These are phyloP conservation scores for Physocephala rufipes DNA, from an alignment of 2,888 invertebrate species.

Conservation along the genomic window DNA sequence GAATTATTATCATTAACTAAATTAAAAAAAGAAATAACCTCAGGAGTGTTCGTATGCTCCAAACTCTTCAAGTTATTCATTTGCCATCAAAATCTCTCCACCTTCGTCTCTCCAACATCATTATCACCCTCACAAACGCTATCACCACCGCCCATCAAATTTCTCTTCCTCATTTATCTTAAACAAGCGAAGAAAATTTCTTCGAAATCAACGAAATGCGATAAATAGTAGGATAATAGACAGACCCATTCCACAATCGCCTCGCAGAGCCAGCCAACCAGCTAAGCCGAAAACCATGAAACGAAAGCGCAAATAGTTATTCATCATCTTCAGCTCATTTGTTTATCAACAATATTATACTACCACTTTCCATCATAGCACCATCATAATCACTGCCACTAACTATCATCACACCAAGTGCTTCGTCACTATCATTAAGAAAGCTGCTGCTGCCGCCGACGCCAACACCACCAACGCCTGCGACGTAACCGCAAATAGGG, in stretches of 20 bases:
- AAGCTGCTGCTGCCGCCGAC: neutral
- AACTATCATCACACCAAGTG: slow-evolving; percentile 35
- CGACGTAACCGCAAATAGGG: neutral
- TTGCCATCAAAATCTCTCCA: too few species aligned
- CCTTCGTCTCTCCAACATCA: too few species aligned
- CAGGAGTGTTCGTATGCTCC: too few species aligned
- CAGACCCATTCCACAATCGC: too few species aligned
- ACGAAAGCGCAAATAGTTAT: slow-evolving; percentile 38
- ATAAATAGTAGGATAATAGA: neutral
- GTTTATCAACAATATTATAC: slow-evolving; percentile 35
- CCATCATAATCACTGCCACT: neutral
- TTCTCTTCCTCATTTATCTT: neutral
- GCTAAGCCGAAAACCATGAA: slow-evolving; percentile 8
- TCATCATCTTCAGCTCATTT: slow-evolving; percentile 37
- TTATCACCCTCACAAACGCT: too few species aligned
- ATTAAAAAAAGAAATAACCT: too few species aligned
- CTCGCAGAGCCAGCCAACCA: too few species aligned
- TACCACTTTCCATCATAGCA: neutral
- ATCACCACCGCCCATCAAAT: neutral
- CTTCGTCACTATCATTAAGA: slow-evolving; percentile 13
- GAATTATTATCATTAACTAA: too few species aligned
- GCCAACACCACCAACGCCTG: neutral
- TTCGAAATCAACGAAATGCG: too few species aligned
- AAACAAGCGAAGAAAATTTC: neutral
- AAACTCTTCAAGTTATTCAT: too few species aligned